Conservation (phyloP, 2,797 vertebrate genomes). For the Coluber constrictor region DNA sequence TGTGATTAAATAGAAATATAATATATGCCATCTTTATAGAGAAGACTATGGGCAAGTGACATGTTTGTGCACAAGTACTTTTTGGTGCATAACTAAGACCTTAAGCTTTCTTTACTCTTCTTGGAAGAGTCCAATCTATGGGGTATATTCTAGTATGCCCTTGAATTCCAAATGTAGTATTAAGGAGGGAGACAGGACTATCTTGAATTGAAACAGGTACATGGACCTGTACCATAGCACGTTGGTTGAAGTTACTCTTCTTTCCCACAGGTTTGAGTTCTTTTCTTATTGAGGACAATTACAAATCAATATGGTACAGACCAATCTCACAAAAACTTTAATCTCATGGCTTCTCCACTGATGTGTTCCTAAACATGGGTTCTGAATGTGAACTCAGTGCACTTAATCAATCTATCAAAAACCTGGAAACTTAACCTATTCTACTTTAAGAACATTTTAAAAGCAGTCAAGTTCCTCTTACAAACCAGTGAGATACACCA, state of each 20-base stretch:
- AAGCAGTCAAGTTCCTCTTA: background rate
- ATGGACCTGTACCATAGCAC: background rate
- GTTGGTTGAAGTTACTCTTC: background rate
- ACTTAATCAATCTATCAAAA: background rate
- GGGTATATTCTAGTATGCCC: background rate
- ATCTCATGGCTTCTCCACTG: background rate
- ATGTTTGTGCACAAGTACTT: background rate
- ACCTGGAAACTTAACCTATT: background rate
- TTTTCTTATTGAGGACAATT: background rate
- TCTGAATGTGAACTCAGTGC: background rate
- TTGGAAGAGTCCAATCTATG: background rate
- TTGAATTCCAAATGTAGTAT: background rate
- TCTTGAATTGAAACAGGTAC: background rate
- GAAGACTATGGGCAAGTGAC: background rate
- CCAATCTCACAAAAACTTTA: background rate
- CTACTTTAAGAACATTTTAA: background rate
- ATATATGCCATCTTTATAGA: background rate
- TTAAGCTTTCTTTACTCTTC: background rate
- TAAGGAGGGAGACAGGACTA: background rate
- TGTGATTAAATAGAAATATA: background rate
- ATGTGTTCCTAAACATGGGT: background rate
- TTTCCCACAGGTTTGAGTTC: background rate
- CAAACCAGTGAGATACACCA: background rate
- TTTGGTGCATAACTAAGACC: background rate
- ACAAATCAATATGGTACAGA: background rate